Evolutionary conservation across 1,140 invertebrate genomes (phyloP), one percentile per base, ranked within the genome.

Genomic region (Pemphigus obesinymphae): DNA sequence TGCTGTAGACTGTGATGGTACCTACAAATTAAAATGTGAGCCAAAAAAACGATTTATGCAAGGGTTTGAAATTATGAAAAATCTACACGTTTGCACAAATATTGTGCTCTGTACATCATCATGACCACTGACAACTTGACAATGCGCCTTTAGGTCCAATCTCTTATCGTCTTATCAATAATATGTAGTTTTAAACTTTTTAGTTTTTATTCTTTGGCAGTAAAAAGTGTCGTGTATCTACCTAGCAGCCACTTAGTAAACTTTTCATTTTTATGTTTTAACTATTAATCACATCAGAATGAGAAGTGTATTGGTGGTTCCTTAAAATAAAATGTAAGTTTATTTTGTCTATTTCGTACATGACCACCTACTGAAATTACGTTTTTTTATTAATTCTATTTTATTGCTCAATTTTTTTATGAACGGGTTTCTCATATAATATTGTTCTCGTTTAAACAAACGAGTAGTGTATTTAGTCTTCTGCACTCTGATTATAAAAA

Each of bases 251-350:
- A 34, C 61, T 31, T 34, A 20, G 2, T 20, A 34, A 31, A 31
- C 15, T 7, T 20, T 11, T 45, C 13, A 45, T 13, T 53, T 23
- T 0, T 37, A 61, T 61, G 5, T 1, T 31, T 29, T 15, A 15
- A 61, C 10, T n/a, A n/a, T 23, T 37, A 17, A 31, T 68, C 10
- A 68, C 68, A 23, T 45, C 40, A 45, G 2, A 70, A 17, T 70
- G 23, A 45, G 40, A 70, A 29, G 45, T 70, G 66, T 43, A 4
- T 43, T 2, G n/a, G 23, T 70, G 40, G 37, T 70, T 26, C 37
- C 6, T 20, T 43, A 70, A 29, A 45, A 70, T 70, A 45, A 70
- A 45, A 70, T 70, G 68, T 70, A 70, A 70, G 68, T 70, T 26
- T 6, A 10, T 45, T 70, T 29, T 5, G 37, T 11, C 2, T 43